Evolutionary conservation across 2,113 vertebrate species (phyloP).

Genomic region (Gopherus evgoodei): DNA sequence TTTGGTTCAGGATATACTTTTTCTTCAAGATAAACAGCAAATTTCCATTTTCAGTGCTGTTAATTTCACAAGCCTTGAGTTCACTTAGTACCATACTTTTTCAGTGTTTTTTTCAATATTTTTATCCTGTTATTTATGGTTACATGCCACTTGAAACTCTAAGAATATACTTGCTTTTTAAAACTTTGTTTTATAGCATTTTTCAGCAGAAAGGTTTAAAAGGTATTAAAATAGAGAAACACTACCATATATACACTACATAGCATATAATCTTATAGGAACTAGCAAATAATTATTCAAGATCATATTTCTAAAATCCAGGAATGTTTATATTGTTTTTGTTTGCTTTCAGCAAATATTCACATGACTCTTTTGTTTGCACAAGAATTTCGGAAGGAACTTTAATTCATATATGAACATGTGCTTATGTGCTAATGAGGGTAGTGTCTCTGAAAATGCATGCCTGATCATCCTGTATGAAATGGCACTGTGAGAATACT

Average conservation of each 20-base stretch:
- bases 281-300: neutral
- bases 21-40: neutral
- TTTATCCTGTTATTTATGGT: neutral
- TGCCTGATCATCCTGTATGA: neutral
- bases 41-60: neutral
- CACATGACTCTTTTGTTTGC: neutral
- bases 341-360: neutral
- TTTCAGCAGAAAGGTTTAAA: neutral
- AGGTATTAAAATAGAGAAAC: neutral
- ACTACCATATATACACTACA: no score
- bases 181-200: neutral
- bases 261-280: neutral
- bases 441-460: neutral
- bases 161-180: neutral
- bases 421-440: neutral
- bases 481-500: neutral
- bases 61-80: neutral
- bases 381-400: neutral
- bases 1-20: rapidly evolving
- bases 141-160: neutral
- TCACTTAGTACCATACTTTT: neutral
- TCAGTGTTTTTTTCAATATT: neutral
- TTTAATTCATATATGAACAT: neutral
- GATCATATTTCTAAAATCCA: neutral
- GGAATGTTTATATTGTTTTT: neutral